Evolutionary conservation across 2,888 invertebrate genomes (phyloP).

Genomic region (Hyposoter dolosus): DNA sequence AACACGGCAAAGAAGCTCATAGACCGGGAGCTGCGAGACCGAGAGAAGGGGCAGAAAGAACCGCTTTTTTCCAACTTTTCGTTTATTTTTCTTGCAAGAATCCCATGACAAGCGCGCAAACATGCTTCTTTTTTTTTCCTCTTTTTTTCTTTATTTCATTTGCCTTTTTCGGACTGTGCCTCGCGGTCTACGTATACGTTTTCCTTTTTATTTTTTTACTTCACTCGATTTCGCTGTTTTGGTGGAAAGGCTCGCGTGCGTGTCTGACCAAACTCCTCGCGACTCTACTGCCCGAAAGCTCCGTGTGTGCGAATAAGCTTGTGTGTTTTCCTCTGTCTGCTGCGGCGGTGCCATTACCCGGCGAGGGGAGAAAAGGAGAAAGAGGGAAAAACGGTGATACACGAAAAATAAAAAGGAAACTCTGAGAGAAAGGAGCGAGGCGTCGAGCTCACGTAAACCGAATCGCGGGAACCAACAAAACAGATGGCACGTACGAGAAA

Average conservation of each 20-base stretch:
- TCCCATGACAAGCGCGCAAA: conserved; percentile 35
- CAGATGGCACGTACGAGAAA: conserved; percentile 73
- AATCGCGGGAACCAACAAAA: conserved; percentile 70
- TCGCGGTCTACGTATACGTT: background rate
- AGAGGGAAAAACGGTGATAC: background rate
- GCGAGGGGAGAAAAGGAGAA: conserved; percentile 1
- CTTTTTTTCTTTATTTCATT: conserved; percentile 32
- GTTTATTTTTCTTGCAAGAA: conserved; percentile 63
- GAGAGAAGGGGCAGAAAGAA: conserved; percentile 36
- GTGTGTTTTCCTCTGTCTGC: conserved; percentile 48
- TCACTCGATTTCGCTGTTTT: conserved; percentile 14
- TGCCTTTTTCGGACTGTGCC: conserved; percentile 33
- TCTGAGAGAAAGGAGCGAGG: conserved; percentile 3
- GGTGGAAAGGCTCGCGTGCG: conserved; percentile 53
- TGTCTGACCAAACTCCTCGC: conserved; percentile 51
- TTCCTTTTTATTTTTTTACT: background rate
- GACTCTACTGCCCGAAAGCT: conserved; percentile 14
- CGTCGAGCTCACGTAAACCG: conserved; percentile 69
- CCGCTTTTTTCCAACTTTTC: conserved; percentile 42
- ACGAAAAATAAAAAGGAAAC: background rate
- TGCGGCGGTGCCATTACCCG: conserved; percentile 46
- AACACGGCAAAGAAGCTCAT: conserved; percentile 42
- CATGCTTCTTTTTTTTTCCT: conserved; percentile 1
- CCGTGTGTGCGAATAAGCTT: conserved; percentile 16
- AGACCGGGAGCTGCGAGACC: background rate